phyloP scores from a whole-genome alignment of 2,797 vertebrate species.

The Oreochromis mossambicus region DNA sequence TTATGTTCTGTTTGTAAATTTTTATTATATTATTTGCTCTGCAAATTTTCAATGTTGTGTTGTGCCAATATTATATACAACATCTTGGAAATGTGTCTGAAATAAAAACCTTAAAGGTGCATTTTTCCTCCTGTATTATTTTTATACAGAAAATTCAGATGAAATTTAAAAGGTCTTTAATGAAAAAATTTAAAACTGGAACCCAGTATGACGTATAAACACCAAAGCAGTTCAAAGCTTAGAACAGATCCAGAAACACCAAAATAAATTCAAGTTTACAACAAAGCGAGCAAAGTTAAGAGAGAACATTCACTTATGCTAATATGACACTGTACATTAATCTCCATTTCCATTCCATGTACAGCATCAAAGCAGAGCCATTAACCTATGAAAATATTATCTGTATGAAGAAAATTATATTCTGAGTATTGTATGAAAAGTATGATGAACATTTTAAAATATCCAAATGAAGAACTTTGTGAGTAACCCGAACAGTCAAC shows the following conservation, averaged over 20 bases:
- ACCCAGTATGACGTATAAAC: constrained; percentile 19
- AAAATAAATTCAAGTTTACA: not conserved
- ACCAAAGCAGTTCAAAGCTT: not conserved
- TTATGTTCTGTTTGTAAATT: not conserved
- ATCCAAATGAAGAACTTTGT: constrained; percentile 2
- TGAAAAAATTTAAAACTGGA: constrained; percentile 42
- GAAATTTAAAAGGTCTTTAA: constrained; percentile 55
- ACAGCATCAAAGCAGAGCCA: not conserved
- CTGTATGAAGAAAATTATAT: constrained; percentile 6
- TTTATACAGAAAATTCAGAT: not conserved
- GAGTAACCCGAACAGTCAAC: not conserved
- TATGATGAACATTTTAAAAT: not conserved
- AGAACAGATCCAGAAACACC: not conserved
- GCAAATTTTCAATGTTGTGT: constrained; percentile 16
- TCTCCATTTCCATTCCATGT: not conserved
- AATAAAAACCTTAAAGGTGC: constrained; percentile 40
- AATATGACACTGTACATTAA: not conserved
- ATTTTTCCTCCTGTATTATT: not conserved
- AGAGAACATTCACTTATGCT: not conserved
- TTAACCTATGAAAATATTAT: constrained; percentile 22
- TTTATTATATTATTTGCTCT: not conserved
- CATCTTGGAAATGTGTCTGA: constrained; percentile 10
- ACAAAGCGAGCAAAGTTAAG: not conserved
- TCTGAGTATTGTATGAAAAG: constrained; percentile 6
- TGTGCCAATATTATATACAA: constrained; percentile 28